These are phyloP conservation scores for Coleophora flavipennella DNA, from an alignment of 2,888 invertebrate species.

Conservation along the genomic window DNA sequence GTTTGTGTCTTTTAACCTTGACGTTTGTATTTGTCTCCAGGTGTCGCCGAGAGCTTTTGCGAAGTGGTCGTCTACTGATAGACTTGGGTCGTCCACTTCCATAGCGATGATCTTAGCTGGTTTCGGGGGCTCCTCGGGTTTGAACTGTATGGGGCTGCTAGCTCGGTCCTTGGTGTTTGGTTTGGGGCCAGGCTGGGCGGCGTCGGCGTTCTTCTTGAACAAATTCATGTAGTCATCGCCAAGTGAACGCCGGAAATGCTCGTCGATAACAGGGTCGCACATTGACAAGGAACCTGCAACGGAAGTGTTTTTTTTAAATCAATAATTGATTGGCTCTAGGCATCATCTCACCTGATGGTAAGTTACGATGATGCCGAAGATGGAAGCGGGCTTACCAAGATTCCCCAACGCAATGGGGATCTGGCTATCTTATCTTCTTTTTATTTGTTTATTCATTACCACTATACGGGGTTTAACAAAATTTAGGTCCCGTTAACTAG, in stretches of 20 bases:
- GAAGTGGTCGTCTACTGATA: slow-evolving; percentile 92
- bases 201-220: slow-evolving; percentile 72
- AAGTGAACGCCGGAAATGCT: slow-evolving; percentile 93
- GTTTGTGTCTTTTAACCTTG: slow-evolving; percentile 64
- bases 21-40: slow-evolving; percentile 82
- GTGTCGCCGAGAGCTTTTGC: slow-evolving; percentile 91
- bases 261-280: slow-evolving; percentile 94
- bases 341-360: too few relatives aligned
- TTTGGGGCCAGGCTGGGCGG: slow-evolving; percentile 39
- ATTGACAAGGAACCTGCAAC: slow-evolving; percentile 78
- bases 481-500: too few relatives aligned
- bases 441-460: too few relatives aligned
- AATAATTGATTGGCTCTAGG: too few relatives aligned
- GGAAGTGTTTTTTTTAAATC: not conserved
- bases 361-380: too few relatives aligned
- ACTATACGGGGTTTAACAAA: too few relatives aligned
- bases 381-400: too few relatives aligned
- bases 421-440: too few relatives aligned
- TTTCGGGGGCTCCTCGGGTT: slow-evolving; percentile 44
- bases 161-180: slow-evolving; percentile 63
- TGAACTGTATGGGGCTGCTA: slow-evolving; percentile 64
- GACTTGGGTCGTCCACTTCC: slow-evolving; percentile 72
- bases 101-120: slow-evolving; percentile 64
- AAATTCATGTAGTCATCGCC: slow-evolving; percentile 85
- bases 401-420: too few relatives aligned